phyloP scores from a whole-genome alignment of 2,888 invertebrate genomes.

The Andrena hattorfiana region DNA sequence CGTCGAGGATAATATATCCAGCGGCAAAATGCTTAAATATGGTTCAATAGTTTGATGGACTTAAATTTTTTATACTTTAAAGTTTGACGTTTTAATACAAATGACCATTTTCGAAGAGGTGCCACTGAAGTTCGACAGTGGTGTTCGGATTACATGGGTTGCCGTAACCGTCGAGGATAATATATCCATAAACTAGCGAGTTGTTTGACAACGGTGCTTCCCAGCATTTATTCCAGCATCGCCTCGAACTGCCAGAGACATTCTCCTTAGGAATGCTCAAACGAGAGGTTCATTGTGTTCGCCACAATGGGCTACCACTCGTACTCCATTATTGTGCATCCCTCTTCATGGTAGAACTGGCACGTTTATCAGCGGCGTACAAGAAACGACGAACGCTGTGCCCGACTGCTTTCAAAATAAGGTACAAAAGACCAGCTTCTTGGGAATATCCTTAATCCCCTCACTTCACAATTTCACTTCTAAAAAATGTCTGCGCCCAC shows the following conservation, averaged over 20 bases:
- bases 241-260: conserved; percentile 67
- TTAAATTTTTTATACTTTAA: too few relatives aligned
- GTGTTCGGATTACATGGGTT: conserved; percentile 5
- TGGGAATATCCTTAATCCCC: conserved; percentile 6
- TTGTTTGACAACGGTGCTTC: conserved; percentile 55
- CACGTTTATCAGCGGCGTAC: conserved; percentile 54
- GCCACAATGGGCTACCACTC: conserved; percentile 69
- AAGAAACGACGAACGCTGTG: conserved; percentile 47
- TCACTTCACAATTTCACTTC: neutral
- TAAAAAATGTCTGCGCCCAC: neutral
- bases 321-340: conserved; percentile 67
- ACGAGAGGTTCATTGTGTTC: conserved; percentile 72
- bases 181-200: conserved; percentile 12
- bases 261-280: conserved; percentile 67
- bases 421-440: conserved; percentile 12
- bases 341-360: conserved; percentile 36
- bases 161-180: conserved; percentile 14
- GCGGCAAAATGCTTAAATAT: neutral
- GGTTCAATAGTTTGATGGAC: neutral
- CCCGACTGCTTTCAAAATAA: conserved; percentile 30
- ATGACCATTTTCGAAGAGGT: neutral
- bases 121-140: neutral
- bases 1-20: conserved; percentile 11
- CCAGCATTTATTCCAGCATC: conserved; percentile 43
- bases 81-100: neutral